Percentiles rank a stretch among this genome's conserved stretches.
Evolutionary conservation across 1,140 invertebrate genomes (phyloP).

Genomic region (Eulimnadia texana): DNA sequence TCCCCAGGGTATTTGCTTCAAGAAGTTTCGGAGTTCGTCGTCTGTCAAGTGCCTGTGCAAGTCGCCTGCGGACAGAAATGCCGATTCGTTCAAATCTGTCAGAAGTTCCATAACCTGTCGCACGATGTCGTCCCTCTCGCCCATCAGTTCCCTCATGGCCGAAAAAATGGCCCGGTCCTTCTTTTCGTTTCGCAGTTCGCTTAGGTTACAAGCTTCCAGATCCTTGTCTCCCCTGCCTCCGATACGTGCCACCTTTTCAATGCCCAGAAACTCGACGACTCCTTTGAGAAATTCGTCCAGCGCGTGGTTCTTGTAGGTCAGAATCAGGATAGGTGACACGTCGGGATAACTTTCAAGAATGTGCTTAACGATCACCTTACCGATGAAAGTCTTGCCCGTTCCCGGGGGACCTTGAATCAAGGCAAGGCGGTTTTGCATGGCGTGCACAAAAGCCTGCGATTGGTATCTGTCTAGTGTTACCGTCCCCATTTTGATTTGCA

Average conservation of each 20-base stretch:
- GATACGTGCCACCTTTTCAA: conserved; percentile 29
- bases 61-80: not conserved
- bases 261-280: conserved; percentile 22
- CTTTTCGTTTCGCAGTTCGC: not conserved
- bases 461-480: not conserved
- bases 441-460: conserved; percentile 5
- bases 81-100: not conserved
- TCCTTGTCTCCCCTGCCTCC: conserved; percentile 29
- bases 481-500: no score
- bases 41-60: not conserved
- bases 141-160: not conserved
- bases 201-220: conserved; percentile 17
- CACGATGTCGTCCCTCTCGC: not conserved
- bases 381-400: conserved; percentile 38
- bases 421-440: conserved; percentile 8
- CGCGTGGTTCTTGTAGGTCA: conserved; percentile 42
- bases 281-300: conserved; percentile 42
- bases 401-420: conserved; percentile 43
- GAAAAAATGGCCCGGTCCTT: not conserved
- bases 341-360: not conserved
- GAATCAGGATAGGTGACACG: conserved; percentile 33
- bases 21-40: not conserved
- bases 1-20: not conserved
- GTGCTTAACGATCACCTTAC: conserved; percentile 23
- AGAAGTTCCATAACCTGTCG: not conserved